These are phyloP conservation scores for Emydoidea blandingii DNA, from an alignment of 2,797 vertebrate genomes.

Conservation along the genomic window DNA sequence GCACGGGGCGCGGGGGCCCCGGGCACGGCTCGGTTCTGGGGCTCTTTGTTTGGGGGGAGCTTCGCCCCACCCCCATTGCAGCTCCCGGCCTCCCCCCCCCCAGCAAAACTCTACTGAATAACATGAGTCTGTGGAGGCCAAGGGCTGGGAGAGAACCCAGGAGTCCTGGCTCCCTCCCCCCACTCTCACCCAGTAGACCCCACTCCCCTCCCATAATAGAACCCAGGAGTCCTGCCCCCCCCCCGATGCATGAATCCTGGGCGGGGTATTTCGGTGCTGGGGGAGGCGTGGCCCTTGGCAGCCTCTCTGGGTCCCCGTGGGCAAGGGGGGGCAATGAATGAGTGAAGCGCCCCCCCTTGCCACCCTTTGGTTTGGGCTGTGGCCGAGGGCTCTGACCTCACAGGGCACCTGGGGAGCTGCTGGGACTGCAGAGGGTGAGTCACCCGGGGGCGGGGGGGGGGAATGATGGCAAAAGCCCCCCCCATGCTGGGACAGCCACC, in stretches of 20 bases:
- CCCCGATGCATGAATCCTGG: not conserved
- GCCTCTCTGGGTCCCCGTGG: not conserved
- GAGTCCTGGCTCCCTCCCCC: not conserved
- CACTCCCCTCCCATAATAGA: not conserved
- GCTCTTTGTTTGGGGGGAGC: no score
- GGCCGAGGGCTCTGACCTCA: slow-evolving; percentile 7
- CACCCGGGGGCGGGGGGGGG: not conserved
- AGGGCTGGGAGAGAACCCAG: not conserved
- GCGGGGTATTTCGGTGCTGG: not conserved
- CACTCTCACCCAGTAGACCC: no score
- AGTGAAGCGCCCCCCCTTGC: not conserved
- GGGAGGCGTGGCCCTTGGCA: not conserved
- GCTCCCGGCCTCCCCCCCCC: not conserved
- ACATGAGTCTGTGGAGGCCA: not conserved
- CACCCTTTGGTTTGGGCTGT: not conserved
- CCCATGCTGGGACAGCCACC: slow-evolving; percentile 5
- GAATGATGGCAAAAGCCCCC: not conserved
- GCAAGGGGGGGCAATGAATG: not conserved
- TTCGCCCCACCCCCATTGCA: no score
- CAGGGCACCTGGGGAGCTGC: not conserved
- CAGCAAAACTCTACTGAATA: not conserved
- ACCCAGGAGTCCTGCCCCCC: no score
- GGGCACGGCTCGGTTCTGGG: not conserved
- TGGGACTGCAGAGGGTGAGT: slow-evolving; percentile 45
- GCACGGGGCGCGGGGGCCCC: not conserved